phyloP scores from a whole-genome alignment of 2,888 invertebrate species.

The Pyrrhosoma nymphula region DNA sequence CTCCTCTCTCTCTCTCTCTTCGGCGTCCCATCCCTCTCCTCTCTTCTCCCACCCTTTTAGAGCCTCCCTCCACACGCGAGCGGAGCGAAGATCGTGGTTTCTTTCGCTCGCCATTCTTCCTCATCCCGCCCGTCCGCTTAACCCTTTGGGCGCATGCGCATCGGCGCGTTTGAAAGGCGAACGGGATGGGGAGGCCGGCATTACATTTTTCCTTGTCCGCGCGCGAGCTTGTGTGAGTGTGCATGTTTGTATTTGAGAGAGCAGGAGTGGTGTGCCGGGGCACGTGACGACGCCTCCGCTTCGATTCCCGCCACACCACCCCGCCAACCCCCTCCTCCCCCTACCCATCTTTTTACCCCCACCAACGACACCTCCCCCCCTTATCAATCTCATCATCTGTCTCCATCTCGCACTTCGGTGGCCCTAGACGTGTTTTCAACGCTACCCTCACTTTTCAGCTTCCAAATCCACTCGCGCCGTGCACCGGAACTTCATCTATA shows the following conservation, averaged over 20 bases:
- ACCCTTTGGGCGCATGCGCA: constrained; percentile 19
- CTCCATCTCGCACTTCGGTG: neutral
- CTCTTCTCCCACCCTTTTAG: neutral
- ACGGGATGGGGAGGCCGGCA: neutral
- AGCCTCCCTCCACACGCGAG: neutral
- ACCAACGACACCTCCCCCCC: neutral
- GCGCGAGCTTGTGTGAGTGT: neutral
- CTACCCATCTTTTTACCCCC: neutral
- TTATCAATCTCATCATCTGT: neutral
- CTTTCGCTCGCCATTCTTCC: neutral
- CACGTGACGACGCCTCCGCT: neutral
- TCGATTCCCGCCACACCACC: neutral
- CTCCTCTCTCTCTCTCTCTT: neutral
- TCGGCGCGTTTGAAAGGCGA: neutral
- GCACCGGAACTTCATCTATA: too few relatives aligned
- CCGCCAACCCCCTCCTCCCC: neutral
- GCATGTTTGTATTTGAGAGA: neutral
- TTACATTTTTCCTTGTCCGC: neutral
- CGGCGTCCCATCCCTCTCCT: neutral
- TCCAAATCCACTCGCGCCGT: too few relatives aligned
- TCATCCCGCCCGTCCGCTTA: neutral
- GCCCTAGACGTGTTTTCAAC: neutral
- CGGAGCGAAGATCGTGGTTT: neutral
- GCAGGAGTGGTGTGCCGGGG: neutral
- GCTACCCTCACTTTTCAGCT: neutral